Conservation (phyloP, 2,888 invertebrate genomes). For the Disparrhopalites patrizii region DNA sequence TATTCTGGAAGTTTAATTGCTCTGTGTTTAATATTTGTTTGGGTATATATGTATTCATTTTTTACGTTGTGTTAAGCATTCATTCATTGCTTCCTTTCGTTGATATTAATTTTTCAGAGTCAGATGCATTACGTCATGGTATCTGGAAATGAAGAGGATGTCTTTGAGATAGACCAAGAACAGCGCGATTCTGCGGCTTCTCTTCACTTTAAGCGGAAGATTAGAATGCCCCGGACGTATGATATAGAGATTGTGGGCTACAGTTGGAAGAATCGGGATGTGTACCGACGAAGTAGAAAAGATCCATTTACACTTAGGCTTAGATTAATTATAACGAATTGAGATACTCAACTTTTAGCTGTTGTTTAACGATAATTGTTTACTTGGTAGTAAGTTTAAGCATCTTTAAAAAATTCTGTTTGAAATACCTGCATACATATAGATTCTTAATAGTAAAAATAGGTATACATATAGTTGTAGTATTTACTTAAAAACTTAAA, state of each 20-base stretch:
- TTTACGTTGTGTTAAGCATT: too few relatives aligned
- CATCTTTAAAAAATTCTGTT: too few relatives aligned
- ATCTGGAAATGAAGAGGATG: slow-evolving; percentile 58
- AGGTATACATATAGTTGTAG: too few relatives aligned
- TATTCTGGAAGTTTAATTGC: too few relatives aligned
- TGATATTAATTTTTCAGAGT: slow-evolving; percentile 52
- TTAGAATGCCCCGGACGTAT: slow-evolving; percentile 58
- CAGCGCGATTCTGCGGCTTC: slow-evolving; percentile 38
- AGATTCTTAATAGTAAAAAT: too few relatives aligned
- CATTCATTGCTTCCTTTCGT: too few relatives aligned
- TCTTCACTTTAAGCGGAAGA: slow-evolving; percentile 59
- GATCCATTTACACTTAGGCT: slow-evolving; percentile 58
- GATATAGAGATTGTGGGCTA: slow-evolving; percentile 58
- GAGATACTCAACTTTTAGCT: slow-evolving; percentile 42
- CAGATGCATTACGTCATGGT: slow-evolving; percentile 59
- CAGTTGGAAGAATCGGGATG: slow-evolving; percentile 40
- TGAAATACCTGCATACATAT: too few relatives aligned
- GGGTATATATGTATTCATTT: too few relatives aligned
- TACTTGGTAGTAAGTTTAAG: too few relatives aligned
- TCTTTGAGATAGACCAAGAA: slow-evolving; percentile 58
- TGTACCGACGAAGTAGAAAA: slow-evolving; percentile 54
- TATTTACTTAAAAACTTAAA: too few relatives aligned
- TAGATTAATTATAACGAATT: slow-evolving; percentile 56
- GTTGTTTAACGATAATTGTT: too few relatives aligned
- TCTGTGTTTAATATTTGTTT: too few relatives aligned